Conservation (phyloP, 1,140 invertebrate species). For the Aphis craccivora region DNA sequence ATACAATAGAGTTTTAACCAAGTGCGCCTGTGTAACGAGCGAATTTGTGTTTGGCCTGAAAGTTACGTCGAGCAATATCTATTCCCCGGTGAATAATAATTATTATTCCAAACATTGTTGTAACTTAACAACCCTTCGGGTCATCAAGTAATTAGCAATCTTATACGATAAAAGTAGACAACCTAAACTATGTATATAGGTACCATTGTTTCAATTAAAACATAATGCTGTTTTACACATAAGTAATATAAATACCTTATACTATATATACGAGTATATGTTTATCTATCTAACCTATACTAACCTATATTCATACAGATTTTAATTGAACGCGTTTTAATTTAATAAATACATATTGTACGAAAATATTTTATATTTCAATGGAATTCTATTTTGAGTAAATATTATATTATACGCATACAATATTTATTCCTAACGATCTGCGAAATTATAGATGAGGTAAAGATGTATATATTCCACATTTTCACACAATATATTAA, state of each 20-base stretch:
- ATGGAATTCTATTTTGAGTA: not conserved
- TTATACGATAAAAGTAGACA: not conserved
- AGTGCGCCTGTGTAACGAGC: not conserved
- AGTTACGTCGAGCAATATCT: not conserved
- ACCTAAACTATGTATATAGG: not conserved
- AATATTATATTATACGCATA: not conserved
- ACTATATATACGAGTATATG: no score
- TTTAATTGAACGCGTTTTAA: not conserved
- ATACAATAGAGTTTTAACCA: not conserved
- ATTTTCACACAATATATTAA: not conserved
- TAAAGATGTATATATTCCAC: not conserved
- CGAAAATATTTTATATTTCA: not conserved
- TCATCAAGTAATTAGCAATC: not conserved
- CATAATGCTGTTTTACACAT: not conserved
- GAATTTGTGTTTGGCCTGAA: not conserved
- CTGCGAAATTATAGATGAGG: not conserved
- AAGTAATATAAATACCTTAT: not conserved
- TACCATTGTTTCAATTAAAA: not conserved
- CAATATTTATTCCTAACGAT: no score
- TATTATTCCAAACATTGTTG: constrained; percentile 5
- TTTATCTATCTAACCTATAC: no score
- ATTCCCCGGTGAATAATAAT: not conserved
- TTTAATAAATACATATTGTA: not conserved
- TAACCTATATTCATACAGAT: no score
- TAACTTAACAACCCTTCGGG: not conserved